phyloP scores from a whole-genome alignment of 1,140 invertebrate genomes.

The Aphelenchoides fujianensis region DNA sequence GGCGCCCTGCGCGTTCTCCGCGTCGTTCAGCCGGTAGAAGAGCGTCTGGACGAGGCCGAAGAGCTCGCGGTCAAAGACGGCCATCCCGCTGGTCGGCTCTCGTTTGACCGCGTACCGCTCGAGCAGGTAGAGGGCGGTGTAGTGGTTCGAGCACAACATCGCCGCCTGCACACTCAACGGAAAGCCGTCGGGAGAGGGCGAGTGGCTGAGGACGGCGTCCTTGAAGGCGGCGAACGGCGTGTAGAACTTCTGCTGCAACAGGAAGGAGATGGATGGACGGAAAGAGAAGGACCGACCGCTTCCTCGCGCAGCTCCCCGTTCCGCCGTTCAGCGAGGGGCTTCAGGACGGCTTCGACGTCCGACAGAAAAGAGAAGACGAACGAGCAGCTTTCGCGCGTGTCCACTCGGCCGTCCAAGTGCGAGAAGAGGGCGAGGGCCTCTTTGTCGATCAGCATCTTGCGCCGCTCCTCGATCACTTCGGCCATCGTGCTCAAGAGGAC shows the following conservation, averaged over 20 bases:
- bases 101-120: neutral
- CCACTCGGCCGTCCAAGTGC: neutral
- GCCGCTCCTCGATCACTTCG: neutral
- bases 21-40: neutral
- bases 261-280: no score
- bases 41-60: neutral
- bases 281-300: neutral
- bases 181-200: neutral
- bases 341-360: neutral
- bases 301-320: no score
- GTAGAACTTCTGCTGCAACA: neutral
- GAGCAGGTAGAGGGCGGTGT: neutral
- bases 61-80: neutral
- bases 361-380: slow-evolving; percentile 9
- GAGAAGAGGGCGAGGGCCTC: slow-evolving; percentile 3
- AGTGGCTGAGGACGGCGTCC: neutral
- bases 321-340: neutral
- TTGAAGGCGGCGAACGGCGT: neutral
- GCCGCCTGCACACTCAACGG: neutral
- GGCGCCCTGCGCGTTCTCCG: slow-evolving; percentile 14
- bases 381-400: neutral
- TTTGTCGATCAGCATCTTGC: neutral
- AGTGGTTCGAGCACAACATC: neutral
- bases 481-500: neutral
- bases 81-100: slow-evolving; percentile 1